A percentile compares a stretch with the other conserved stretches of the same genome.
These are phyloP conservation scores for Pectinophora gossypiella DNA, from an alignment of 1,140 invertebrate species.

Conservation along the genomic window DNA sequence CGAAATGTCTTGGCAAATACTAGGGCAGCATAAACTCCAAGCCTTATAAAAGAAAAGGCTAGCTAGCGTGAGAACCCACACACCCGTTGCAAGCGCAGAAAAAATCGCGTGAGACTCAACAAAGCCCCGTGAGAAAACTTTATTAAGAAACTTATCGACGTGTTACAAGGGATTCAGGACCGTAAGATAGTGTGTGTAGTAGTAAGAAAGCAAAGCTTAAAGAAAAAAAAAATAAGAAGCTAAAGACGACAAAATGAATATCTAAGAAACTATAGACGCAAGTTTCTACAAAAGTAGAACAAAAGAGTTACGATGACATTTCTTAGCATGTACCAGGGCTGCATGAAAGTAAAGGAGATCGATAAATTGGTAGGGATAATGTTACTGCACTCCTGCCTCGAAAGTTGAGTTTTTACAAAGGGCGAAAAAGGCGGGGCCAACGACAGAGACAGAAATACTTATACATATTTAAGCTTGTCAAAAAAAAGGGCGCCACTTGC, in stretches of 20 bases:
- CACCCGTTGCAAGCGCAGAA: background rate
- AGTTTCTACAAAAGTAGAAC: no score
- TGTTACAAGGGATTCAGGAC: constrained; percentile 6
- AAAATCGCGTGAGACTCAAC: background rate
- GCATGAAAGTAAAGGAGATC: constrained; percentile 16
- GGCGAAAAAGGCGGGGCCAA: constrained; percentile 10
- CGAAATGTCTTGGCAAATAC: no score
- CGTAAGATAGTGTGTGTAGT: no score
- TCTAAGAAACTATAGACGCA: no score
- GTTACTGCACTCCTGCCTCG: background rate
- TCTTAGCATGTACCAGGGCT: constrained; percentile 21
- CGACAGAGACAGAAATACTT: constrained; percentile 21
- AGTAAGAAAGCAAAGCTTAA: no score
- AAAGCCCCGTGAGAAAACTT: constrained; percentile 10
- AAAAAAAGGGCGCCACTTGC: constrained; percentile 28
- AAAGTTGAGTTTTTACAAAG: background rate
- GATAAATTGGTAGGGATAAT: background rate
- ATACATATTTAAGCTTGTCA: background rate
- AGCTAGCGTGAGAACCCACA: background rate
- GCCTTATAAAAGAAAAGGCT: no score
- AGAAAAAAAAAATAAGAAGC: no score
- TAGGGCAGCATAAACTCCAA: no score
- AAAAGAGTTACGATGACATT: constrained; percentile 23
- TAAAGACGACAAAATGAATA: no score
- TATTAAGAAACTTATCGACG: constrained; percentile 2